Base-by-base conservation (phyloP, 1,140 invertebrate genomes). In the Brachionus rotundiformis region DNA sequence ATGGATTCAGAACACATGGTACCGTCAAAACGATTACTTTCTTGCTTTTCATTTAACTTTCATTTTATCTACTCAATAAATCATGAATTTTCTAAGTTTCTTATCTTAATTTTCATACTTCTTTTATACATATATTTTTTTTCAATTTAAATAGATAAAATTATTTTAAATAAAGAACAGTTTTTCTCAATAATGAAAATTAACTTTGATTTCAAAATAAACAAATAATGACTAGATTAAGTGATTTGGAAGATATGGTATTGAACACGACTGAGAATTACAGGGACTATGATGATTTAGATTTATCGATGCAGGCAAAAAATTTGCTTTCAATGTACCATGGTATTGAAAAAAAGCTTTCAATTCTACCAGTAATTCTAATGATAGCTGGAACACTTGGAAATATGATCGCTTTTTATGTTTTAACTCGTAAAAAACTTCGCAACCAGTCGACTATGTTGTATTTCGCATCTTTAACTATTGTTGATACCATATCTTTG, bases 391-490 rank as follows among this genome's bases (percentile, higher is more conserved):
- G 76, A 13, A 79, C 76, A 11, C 7, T 79, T 59, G 76, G 76
- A 6, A 79, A 79, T 7, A 39, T 54, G 47, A 54, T 79, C n/a
- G 76, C 76, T 19, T 79, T 79, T 31, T 79, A 59, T 41, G 76
- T 79, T 25, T 19, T 79, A 2, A 79, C 76, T 8, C 44, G 76
- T 59, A 54, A 33, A 36, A 54, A 63, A 59, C 23, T 79, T 10
- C 44, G 76, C 8, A 39, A 25, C n/a, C 76, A 79, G 41, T 79
- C 76, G 7, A 79, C 76, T 36, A 79, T 79, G 76, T 27, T 79
- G 2, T 79, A 59, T 63, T 79, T 79, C 33, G 76, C 76, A 7
- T 59, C 76, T 41, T 63, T 79, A 16, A 79, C 76, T 36, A 27
- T 79, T 11, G 36, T 79, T 10, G 76, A 79, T 23, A 79, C 76